Conservation (phyloP, 2,888 invertebrate genomes). For the Lochmaea capreae region DNA sequence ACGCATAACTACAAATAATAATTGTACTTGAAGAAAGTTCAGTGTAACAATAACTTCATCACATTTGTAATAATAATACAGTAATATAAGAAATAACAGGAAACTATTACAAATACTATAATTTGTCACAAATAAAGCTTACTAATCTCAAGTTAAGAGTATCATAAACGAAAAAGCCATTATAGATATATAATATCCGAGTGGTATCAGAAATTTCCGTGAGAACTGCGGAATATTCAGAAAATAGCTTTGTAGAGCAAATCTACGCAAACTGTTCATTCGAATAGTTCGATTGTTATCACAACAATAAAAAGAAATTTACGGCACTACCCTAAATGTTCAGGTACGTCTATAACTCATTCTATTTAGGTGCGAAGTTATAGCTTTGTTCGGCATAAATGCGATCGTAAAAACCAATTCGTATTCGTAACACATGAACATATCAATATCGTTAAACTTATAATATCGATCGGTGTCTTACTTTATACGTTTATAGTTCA, state of each 20-base stretch:
- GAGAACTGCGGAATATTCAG: constrained; percentile 9
- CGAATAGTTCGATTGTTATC: constrained; percentile 36
- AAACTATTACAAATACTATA: not conserved
- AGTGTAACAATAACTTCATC: no score
- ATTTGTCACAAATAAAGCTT: not conserved
- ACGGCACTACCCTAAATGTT: constrained; percentile 31
- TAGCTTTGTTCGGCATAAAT: constrained; percentile 38
- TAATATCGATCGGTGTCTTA: constrained; percentile 37
- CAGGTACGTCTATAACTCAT: constrained; percentile 42
- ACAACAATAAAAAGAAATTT: constrained; percentile 38
- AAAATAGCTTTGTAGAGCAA: constrained; percentile 22
- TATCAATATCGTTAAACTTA: constrained; percentile 43
- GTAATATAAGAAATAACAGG: not conserved
- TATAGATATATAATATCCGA: not conserved
- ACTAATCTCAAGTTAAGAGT: not conserved
- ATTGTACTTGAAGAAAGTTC: no score
- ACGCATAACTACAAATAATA: no score
- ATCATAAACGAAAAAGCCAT: not conserved
- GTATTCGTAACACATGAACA: constrained; percentile 45
- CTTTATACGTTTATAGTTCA: not conserved
- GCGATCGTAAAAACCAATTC: constrained; percentile 42
- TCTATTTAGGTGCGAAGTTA: constrained; percentile 39
- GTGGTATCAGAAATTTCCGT: not conserved
- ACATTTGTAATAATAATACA: no score
- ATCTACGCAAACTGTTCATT: constrained; percentile 24